phyloP scores from a whole-genome alignment of 2,797 vertebrate species.

The Aphelocoma californica region DNA sequence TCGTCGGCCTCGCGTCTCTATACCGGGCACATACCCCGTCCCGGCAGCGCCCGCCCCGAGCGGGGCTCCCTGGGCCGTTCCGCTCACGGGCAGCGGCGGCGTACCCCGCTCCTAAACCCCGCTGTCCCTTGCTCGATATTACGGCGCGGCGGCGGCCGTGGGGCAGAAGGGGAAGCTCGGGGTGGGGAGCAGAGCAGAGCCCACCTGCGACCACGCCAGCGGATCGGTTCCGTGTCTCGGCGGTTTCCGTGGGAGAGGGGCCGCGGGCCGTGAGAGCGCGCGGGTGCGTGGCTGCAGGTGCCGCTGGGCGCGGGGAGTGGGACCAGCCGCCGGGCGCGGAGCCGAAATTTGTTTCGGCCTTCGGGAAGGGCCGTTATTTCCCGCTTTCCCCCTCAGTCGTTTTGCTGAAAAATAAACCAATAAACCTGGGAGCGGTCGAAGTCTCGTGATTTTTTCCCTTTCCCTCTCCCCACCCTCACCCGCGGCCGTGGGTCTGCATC shows the following conservation, averaged over 20 bases:
- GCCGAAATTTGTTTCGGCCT: not conserved
- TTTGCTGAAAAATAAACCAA: not conserved
- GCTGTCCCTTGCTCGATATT: no score
- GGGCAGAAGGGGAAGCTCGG: not conserved
- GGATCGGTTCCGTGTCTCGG: not conserved
- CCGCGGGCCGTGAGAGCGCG: not conserved
- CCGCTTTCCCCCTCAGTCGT: no score
- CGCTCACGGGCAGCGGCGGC: no score
- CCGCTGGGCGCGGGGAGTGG: not conserved
- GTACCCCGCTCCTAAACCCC: no score
- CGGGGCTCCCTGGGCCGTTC: not conserved
- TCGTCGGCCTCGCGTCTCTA: no score
- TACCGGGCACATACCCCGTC: accelerated
- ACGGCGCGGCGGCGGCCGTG: not conserved
- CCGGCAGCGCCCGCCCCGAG: not conserved
- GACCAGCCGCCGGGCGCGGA: not conserved
- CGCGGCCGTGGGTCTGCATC: not conserved
- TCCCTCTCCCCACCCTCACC: not conserved
- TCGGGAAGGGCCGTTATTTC: not conserved
- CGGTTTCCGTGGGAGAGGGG: not conserved
- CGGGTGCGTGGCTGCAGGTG: not conserved
- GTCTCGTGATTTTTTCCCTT: not conserved
- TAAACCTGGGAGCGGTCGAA: not conserved
- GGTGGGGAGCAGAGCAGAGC: not conserved
- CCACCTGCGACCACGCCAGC: not conserved